phyloP scores from a whole-genome alignment of 1,140 invertebrate genomes.

The Wiebesia pumilae region DNA sequence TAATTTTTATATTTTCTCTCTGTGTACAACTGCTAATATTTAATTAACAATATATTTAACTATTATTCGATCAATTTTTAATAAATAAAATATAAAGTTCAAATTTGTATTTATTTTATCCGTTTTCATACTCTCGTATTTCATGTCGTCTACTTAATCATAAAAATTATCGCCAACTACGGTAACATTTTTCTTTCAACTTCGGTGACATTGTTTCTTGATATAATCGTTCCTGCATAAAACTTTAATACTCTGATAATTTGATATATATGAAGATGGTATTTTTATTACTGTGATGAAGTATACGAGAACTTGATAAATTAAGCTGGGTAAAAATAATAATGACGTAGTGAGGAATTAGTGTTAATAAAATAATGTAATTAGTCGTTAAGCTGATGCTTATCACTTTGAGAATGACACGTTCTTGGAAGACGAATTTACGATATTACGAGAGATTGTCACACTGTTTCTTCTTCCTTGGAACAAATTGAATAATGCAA shows the following conservation, averaged over 20 bases:
- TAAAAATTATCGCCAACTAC: too few species aligned
- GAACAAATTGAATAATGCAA: conserved; percentile 40
- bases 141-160: background rate
- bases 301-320: conserved; percentile 36
- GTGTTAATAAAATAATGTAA: conserved; percentile 49
- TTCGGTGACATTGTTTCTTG: background rate
- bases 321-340: conserved; percentile 42
- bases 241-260: conserved; percentile 13
- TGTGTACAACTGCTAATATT: too few species aligned
- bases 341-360: conserved; percentile 34
- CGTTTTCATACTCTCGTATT: background rate
- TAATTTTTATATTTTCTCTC: too few species aligned
- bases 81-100: too few species aligned
- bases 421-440: conserved; percentile 50
- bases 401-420: conserved; percentile 47
- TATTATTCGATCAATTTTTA: too few species aligned
- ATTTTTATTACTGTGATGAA: conserved; percentile 24
- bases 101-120: background rate
- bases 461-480: conserved; percentile 8
- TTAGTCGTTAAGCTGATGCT: conserved; percentile 49
- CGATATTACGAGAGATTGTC: conserved; percentile 18
- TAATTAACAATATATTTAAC: too few species aligned
- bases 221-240: background rate
- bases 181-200: background rate
- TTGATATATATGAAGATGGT: conserved; percentile 1